These are phyloP conservation scores for Diorhabda elongata DNA, from an alignment of 1,140 invertebrate species.

Conservation along the genomic window DNA sequence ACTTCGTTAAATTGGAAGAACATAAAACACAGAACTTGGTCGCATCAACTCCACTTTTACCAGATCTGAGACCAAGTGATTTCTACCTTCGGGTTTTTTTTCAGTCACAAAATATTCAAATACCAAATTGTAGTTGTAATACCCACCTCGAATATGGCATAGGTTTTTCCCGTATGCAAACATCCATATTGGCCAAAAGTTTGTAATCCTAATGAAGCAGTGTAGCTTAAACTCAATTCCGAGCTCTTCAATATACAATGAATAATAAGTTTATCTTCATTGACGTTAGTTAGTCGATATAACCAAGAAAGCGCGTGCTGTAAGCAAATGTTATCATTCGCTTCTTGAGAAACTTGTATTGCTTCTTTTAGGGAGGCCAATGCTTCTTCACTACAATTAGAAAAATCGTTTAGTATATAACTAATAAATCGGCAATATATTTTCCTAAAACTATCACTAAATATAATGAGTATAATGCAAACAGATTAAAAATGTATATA, in stretches of 20 bases:
- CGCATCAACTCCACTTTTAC: too few species aligned
- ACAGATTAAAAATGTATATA: not conserved
- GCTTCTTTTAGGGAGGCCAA: slow-evolving; percentile 77
- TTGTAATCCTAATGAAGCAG: slow-evolving; percentile 62
- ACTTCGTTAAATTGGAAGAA: too few species aligned
- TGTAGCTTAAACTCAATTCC: slow-evolving; percentile 58
- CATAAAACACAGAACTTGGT: too few species aligned
- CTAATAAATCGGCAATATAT: not conserved
- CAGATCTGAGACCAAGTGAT: too few species aligned
- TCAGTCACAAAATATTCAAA: too few species aligned
- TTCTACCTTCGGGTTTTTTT: too few species aligned
- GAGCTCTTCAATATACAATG: slow-evolving; percentile 57
- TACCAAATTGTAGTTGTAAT: too few species aligned
- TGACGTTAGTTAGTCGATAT: slow-evolving; percentile 54
- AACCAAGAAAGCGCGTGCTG: slow-evolving; percentile 82
- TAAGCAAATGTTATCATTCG: slow-evolving; percentile 77
- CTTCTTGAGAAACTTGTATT: slow-evolving; percentile 82
- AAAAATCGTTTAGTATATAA: not conserved
- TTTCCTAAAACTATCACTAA: slow-evolving; percentile 7
- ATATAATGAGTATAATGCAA: not conserved
- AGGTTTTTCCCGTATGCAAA: slow-evolving; percentile 42
- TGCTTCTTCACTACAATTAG: slow-evolving; percentile 64
- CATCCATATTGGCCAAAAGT: slow-evolving; percentile 53
- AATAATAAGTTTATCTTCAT: slow-evolving; percentile 53
- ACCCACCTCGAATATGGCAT: slow-evolving; percentile 49